Evolutionary conservation across 2,888 invertebrate genomes (phyloP).

Genomic region (Pandemis cinnamomeana): DNA sequence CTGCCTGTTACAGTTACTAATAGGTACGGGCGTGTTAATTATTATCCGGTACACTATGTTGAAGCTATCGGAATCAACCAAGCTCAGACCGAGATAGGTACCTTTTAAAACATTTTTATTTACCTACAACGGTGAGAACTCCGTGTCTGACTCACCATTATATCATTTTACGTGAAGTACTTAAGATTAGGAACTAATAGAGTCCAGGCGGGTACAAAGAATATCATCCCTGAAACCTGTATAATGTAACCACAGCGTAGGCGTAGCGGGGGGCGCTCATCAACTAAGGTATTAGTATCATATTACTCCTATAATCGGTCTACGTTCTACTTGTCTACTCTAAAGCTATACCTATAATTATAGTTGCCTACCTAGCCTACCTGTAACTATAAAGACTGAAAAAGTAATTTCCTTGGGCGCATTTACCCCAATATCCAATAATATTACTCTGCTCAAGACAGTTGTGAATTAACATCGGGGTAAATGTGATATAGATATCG

Average conservation of each 20-base stretch:
- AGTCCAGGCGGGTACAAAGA: not conserved
- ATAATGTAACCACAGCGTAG: constrained; percentile 40
- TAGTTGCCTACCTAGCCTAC: not conserved
- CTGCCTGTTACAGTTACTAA: too few relatives aligned
- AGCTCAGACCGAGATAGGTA: too few relatives aligned
- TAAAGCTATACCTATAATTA: too few relatives aligned
- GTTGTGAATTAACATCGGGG: too few relatives aligned
- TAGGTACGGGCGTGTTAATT: not conserved
- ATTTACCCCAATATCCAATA: too few relatives aligned
- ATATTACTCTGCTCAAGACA: too few relatives aligned
- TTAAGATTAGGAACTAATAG: not conserved
- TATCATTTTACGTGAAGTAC: too few relatives aligned
- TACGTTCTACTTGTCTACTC: not conserved
- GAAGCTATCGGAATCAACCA: too few relatives aligned
- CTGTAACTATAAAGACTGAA: not conserved
- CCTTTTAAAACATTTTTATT: too few relatives aligned
- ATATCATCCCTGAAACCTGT: constrained; percentile 51
- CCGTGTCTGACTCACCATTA: too few relatives aligned
- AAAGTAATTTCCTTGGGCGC: not conserved
- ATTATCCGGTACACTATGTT: not conserved
- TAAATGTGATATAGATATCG: not conserved
- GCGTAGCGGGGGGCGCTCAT: constrained; percentile 14
- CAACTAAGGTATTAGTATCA: constrained; percentile 37
- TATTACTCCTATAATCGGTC: constrained; percentile 35
- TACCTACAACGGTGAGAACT: too few relatives aligned